Base-by-base conservation (phyloP, 2,113 vertebrate species). In the Crotalus tigris region DNA sequence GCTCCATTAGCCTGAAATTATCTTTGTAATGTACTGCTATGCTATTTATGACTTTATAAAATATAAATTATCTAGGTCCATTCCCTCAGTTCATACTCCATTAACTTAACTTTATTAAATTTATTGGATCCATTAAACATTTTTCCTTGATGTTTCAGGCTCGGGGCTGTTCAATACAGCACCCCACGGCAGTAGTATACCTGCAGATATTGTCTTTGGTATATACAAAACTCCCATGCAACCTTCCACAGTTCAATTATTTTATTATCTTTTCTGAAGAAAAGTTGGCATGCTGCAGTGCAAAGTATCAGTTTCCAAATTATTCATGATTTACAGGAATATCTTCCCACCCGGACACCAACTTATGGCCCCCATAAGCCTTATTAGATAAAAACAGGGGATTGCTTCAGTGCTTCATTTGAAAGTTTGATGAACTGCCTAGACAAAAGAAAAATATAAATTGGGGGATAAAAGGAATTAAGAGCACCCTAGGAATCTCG, bases 1-100 rank as follows among this genome's bases (percentile, higher is more conserved):
- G 51, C 90, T 96, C 91, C 94, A 95, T 39, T 94, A 88, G 92
- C 94, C 93, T 89, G 12, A 55, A 95, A 69, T n/a, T 88, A n/a
- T 15, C 13, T 58, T 61, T 96, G 94, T 96, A 51, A 93, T 95
- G 94, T 89, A 95, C 93, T 94, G 54, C 26, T 21, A 54, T n/a
- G 0, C 0, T 53, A 33, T 10, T 96, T 92, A 92, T 95, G 64
- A 92, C 69, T 51, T 64, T 21, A 85, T 64, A 91, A 53, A 93
- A 94, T 95, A 95, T 91, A 92, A 58, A 89, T 96, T 87, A 59
- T 0, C 0, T 49, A 88, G n/a, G 90, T 57, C 90, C 39, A 55
- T 61, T 91, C 88, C 57, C 87, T 54, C 92, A 94, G 89, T 55
- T 87, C 90, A 90, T n/a, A 89, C 61, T 90, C 94, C 26, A 51